Percentiles rank a stretch among this genome's conserved stretches.
Evolutionary conservation across 2,797 vertebrate genomes (phyloP).

Genomic region (Thamnophis elegans): DNA sequence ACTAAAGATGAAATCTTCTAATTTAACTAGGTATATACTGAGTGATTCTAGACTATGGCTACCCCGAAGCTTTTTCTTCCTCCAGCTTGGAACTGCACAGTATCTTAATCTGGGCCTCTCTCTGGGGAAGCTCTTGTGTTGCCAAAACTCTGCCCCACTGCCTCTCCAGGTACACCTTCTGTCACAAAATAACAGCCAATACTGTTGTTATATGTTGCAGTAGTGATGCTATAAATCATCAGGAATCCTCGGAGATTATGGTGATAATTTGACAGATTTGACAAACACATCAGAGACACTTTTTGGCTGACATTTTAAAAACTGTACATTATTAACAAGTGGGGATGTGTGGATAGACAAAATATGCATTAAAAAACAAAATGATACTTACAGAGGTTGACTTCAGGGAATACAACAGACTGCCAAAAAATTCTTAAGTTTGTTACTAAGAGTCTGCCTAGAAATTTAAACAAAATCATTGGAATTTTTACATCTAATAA

Average conservation of each 20-base stretch:
- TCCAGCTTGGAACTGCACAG: background rate
- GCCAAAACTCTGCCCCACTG: background rate
- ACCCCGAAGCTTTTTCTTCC: background rate
- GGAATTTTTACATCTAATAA: background rate
- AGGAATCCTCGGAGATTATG: background rate
- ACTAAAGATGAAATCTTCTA: no score
- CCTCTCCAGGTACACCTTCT: background rate
- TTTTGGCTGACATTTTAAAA: background rate
- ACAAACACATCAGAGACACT: background rate
- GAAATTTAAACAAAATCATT: slow-evolving; percentile 38
- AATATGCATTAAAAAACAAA: slow-evolving; percentile 5
- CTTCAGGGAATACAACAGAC: slow-evolving; percentile 90
- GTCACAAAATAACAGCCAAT: background rate
- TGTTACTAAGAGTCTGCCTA: slow-evolving; percentile 92
- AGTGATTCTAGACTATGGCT: background rate
- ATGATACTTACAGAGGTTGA: slow-evolving; percentile 92
- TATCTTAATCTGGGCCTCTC: background rate
- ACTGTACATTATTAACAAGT: background rate
- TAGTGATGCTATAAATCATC: background rate
- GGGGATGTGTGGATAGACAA: background rate
- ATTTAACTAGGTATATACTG: background rate
- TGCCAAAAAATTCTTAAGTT: slow-evolving; percentile 98
- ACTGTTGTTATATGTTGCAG: background rate
- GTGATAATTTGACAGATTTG: background rate
- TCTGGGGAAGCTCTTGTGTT: background rate